Percentiles rank a stretch among this genome's conserved stretches.
These are phyloP conservation scores for Manacus vitellinus DNA, from an alignment of 2,113 vertebrate genomes.

Conservation along the genomic window DNA sequence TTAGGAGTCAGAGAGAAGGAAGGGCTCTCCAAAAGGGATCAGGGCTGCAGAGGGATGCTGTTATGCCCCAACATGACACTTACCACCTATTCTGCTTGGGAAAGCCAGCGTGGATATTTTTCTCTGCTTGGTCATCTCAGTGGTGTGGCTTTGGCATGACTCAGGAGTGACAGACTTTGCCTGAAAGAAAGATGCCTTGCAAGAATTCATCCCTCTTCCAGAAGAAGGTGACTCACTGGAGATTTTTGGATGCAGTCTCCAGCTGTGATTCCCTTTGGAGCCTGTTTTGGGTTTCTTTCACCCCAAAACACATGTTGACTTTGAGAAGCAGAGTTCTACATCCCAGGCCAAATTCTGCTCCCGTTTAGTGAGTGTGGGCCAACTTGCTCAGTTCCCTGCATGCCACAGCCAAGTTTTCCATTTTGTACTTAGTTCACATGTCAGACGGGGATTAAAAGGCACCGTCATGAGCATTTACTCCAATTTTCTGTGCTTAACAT, in stretches of 20 bases:
- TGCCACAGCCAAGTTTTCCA: background rate
- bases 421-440: background rate
- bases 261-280: background rate
- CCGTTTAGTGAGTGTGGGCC: fast-evolving
- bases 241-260: background rate
- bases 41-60: fast-evolving
- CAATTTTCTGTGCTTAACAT: background rate
- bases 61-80: fast-evolving
- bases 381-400: background rate
- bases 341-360: background rate
- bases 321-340: background rate
- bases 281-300: background rate
- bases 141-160: background rate
- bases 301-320: background rate
- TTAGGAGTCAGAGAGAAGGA: background rate
- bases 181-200: background rate
- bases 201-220: background rate
- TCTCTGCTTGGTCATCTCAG: fast-evolving
- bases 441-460: background rate
- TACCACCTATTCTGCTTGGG: background rate
- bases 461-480: background rate
- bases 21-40: background rate
- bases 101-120: background rate
- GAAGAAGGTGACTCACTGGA: background rate
- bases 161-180: background rate